phyloP scores from a whole-genome alignment of 1,140 invertebrate genomes.

The Dendroctonus ponderosae region DNA sequence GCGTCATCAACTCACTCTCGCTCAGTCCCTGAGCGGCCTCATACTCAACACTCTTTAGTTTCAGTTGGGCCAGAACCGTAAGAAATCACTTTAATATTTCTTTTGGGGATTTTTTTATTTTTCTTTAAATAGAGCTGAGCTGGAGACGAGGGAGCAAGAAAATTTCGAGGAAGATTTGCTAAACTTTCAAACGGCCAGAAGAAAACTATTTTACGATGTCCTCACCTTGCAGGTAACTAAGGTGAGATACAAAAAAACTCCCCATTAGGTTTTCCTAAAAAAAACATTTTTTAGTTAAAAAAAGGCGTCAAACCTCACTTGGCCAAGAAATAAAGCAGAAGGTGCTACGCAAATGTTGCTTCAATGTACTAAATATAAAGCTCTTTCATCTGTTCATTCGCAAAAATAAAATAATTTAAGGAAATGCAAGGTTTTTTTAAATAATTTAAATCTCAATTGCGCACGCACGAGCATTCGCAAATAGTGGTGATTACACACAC shows the following conservation, averaged over 20 bases:
- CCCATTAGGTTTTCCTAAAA: background rate
- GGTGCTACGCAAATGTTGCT: background rate
- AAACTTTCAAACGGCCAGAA: conserved; percentile 5
- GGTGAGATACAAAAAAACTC: background rate
- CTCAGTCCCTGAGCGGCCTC: background rate
- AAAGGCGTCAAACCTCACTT: background rate
- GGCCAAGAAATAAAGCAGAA: background rate
- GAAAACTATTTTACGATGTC: conserved; percentile 12
- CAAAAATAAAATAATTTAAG: no score
- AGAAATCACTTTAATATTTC: background rate
- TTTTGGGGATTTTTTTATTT: background rate
- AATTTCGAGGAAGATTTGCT: conserved; percentile 13
- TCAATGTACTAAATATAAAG: no score
- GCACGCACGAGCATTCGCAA: no score
- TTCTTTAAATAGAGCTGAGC: conserved; percentile 6
- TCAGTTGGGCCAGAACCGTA: conserved; percentile 11
- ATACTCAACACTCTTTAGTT: background rate
- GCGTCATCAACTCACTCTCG: background rate
- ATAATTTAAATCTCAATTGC: no score
- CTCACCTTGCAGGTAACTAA: conserved; percentile 9
- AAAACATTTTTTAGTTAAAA: conserved; percentile 1
- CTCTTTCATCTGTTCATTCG: no score
- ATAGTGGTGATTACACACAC: no score
- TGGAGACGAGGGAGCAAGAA: conserved; percentile 7
- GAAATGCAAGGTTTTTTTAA: no score